phyloP scores from a whole-genome alignment of 2,888 invertebrate species.

The Lepidonotus clava region DNA sequence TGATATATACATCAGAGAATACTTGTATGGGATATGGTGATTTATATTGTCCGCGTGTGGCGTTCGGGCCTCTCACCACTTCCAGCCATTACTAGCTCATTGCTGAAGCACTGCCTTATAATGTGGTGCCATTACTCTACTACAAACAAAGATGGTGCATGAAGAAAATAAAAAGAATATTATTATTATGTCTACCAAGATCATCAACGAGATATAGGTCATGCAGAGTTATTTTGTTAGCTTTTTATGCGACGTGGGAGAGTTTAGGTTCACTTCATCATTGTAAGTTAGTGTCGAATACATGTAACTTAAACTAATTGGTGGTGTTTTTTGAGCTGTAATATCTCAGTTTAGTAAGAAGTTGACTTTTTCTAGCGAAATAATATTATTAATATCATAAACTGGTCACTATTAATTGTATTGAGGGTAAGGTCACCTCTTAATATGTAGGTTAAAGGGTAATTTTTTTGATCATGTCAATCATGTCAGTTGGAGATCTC shows the following conservation, averaged over 20 bases:
- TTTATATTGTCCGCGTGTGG: too few relatives aligned
- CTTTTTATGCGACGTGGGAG: not conserved
- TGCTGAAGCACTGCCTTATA: not conserved
- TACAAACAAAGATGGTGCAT: not conserved
- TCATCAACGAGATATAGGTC: not conserved
- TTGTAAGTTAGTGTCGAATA: not conserved
- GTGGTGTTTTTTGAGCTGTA: not conserved
- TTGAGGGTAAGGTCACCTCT: too few relatives aligned
- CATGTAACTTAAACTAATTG: not conserved
- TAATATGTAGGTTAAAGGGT: conserved; percentile 23
- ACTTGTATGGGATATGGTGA: too few relatives aligned
- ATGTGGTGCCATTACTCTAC: not conserved
- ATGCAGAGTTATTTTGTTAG: not conserved
- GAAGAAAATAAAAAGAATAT: not conserved
- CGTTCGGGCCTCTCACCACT: too few relatives aligned
- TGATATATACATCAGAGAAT: too few relatives aligned
- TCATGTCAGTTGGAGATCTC: conserved; percentile 37
- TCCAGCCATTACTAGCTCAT: not conserved
- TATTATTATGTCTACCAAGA: not conserved
- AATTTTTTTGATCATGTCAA: not conserved
- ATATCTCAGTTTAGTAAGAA: not conserved
- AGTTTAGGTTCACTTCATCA: not conserved
- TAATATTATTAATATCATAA: too few relatives aligned
- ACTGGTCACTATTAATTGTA: too few relatives aligned
- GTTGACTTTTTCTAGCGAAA: too few relatives aligned